A percentile compares a stretch with the other conserved stretches of the same genome.
Evolutionary conservation across 2,888 invertebrate species (phyloP).

Genomic region (Apodemia zela): DNA sequence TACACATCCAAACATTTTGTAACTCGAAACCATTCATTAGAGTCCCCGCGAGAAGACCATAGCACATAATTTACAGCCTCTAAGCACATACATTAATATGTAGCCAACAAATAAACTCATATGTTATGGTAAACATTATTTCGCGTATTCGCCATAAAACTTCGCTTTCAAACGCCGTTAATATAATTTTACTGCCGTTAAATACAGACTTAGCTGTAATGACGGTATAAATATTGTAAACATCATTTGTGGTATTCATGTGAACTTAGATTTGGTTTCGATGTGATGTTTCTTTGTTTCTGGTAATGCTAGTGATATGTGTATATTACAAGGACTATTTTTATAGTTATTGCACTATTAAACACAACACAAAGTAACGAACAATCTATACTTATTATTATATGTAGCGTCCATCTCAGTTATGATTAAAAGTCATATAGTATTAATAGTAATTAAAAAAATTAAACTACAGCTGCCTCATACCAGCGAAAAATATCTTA

Average conservation of each 20-base stretch:
- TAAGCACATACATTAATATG: constrained; percentile 7
- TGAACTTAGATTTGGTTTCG: background rate
- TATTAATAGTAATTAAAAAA: too few species aligned
- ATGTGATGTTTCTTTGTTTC: background rate
- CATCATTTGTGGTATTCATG: background rate
- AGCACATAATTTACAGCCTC: constrained; percentile 1
- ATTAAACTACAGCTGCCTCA: too few species aligned
- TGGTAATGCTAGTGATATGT: background rate
- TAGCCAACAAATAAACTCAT: constrained; percentile 2
- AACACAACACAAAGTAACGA: too few species aligned
- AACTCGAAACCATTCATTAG: constrained; percentile 22
- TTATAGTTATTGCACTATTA: background rate
- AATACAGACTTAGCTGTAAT: constrained; percentile 18
- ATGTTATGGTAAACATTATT: constrained; percentile 8
- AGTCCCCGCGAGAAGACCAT: constrained; percentile 15
- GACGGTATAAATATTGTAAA: background rate
- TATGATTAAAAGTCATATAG: too few species aligned
- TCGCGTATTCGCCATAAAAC: constrained; percentile 4
- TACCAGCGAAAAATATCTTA: too few species aligned
- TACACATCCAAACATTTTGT: constrained; percentile 8
- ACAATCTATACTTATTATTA: too few species aligned
- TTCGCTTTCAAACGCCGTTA: constrained; percentile 22
- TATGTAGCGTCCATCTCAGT: too few species aligned
- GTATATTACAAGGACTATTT: background rate
- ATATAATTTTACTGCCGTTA: constrained; percentile 24